Base-by-base conservation (phyloP, 2,113 vertebrate genomes). In the Dasypus novemcinctus region DNA sequence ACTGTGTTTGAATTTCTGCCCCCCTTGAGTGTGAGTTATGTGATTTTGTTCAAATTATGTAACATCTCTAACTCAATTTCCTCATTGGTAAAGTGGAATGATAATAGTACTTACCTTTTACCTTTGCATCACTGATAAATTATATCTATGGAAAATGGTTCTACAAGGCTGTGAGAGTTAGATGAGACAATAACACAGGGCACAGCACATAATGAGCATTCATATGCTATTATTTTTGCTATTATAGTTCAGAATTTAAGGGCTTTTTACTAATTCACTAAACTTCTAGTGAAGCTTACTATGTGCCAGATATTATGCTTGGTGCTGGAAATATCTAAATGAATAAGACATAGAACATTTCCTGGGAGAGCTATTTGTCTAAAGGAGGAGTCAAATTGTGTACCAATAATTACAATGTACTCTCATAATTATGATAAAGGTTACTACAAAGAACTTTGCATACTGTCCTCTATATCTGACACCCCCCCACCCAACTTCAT, bases 401-500 rank as follows among this genome's bases (percentile, higher is more conserved):
- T 78, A 66, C 46, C n/a, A 29, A 43, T 54, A 54, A 74, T 52
- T 41, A 5, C 15, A 52, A 5, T 13, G 10, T 6, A 82, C 1
- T 31, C 3, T 1, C 23, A 36, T 14, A 41, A 49, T 3, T 54
- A 29, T 63, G 6, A 36, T 5, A 69, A 21, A 90, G 15, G 1
- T 23, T 81, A 63, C 75, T 41, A 31, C 25, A 3, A 52, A 78
- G n/a, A 43, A 59, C 0, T 21, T 4, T 69, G 31, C 31, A 3
- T 7, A 5, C 23, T 25, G 36, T 4, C 5, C 10, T 13, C 36
- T 13, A 54, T 10, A 10, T 5, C 57, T 59, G 54, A 46, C 1
- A 13, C 7, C 38, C 23, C 23, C 29, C 1, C 33, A 2, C 29
- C 0, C 27, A 46, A 20, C 1, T 64, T 72, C 4, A 12, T 5